Conservation (phyloP, 1,140 invertebrate genomes). For the Drosophila carrolli region DNA sequence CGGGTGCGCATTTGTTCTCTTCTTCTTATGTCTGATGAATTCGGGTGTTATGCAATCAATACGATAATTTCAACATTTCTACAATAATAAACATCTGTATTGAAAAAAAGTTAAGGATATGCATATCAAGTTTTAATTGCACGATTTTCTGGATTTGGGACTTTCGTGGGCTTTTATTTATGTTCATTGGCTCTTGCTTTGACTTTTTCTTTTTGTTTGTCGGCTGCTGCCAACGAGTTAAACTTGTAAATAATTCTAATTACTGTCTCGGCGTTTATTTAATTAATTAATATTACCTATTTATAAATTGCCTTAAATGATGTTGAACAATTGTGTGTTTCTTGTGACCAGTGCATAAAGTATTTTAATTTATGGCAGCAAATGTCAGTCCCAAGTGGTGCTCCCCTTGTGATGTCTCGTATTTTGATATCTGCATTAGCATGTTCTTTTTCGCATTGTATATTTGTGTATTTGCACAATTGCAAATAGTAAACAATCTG, state of each 20-base stretch:
- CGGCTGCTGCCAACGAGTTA: slow-evolving; percentile 35
- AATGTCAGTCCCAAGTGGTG: not conserved
- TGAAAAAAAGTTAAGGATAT: slow-evolving; percentile 39
- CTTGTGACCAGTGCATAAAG: slow-evolving; percentile 8
- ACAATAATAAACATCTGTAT: slow-evolving; percentile 17
- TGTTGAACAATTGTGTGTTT: slow-evolving; percentile 32
- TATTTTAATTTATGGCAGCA: slow-evolving; percentile 35
- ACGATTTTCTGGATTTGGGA: slow-evolving; percentile 24
- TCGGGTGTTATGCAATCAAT: slow-evolving; percentile 53
- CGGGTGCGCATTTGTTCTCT: slow-evolving; percentile 42
- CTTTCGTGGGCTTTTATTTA: slow-evolving; percentile 21
- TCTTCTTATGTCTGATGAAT: slow-evolving; percentile 37
- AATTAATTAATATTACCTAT: slow-evolving; percentile 46
- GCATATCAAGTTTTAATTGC: slow-evolving; percentile 50
- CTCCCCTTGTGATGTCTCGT: not conserved
- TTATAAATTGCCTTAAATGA: slow-evolving; percentile 39
- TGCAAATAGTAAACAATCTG: slow-evolving; percentile 31
- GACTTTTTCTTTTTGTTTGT: slow-evolving; percentile 8
- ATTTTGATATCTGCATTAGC: slow-evolving; percentile 64
- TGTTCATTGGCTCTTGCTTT: slow-evolving; percentile 11
- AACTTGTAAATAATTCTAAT: slow-evolving; percentile 52
- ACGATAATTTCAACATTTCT: slow-evolving; percentile 53
- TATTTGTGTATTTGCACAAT: slow-evolving; percentile 51
- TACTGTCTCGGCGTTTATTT: slow-evolving; percentile 12
- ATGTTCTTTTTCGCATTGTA: slow-evolving; percentile 31